phyloP scores from a whole-genome alignment of 2,797 vertebrate species.

The Lepilemur septentrionalis region DNA sequence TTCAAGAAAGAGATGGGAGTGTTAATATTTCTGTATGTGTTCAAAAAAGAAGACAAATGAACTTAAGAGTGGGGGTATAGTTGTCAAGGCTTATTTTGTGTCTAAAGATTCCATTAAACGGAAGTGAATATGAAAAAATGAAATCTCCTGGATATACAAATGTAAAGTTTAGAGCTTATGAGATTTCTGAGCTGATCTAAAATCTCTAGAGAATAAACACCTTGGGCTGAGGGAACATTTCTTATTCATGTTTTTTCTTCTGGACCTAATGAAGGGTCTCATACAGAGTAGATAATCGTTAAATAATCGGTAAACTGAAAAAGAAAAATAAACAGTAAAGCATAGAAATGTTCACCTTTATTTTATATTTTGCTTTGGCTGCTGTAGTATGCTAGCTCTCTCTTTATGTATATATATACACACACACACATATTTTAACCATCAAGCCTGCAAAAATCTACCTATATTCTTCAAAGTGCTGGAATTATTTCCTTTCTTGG shows the following conservation, averaged over 20 bases:
- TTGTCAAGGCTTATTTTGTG: slow-evolving; percentile 72
- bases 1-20: background rate
- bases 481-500: background rate
- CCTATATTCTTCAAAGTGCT: background rate
- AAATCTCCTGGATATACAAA: background rate
- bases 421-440: no score
- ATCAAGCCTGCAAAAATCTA: background rate
- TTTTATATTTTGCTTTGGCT: background rate
- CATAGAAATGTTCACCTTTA: background rate
- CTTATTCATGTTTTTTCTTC: background rate
- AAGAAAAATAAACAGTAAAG: background rate
- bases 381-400: rapidly evolving
- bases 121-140: background rate
- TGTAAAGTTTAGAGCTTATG: background rate
- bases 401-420: no score
- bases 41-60: slow-evolving; percentile 20
- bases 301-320: background rate
- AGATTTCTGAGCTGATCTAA: background rate
- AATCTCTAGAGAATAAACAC: background rate
- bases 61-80: slow-evolving; percentile 54
- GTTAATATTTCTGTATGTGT: background rate
- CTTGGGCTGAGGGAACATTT: background rate
- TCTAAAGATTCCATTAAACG: slow-evolving; percentile 46
- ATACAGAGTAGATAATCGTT: background rate
- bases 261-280: background rate